Evolutionary conservation across 2,797 vertebrate species (phyloP).

Genomic region (Craterocephalus amniculus): DNA sequence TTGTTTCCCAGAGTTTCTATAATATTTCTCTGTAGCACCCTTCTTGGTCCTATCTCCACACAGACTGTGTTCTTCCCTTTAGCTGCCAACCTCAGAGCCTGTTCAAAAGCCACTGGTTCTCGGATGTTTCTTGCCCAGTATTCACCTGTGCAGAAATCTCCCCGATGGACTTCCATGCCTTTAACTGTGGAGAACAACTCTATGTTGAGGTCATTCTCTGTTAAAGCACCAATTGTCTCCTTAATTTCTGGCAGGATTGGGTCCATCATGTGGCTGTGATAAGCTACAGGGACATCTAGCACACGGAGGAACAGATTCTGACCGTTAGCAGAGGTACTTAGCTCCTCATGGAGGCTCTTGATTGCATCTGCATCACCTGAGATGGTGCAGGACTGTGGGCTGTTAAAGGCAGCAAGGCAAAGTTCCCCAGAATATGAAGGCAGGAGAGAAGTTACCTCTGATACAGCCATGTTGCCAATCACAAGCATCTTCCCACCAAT

Average conservation of each 20-base stretch:
- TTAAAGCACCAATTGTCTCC: slow-evolving; percentile 74
- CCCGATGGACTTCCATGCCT: slow-evolving; percentile 70
- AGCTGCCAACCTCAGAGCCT: slow-evolving; percentile 76
- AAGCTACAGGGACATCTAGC: slow-evolving; percentile 85
- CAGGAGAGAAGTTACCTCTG: slow-evolving; percentile 79
- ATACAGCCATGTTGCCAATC: slow-evolving; percentile 84
- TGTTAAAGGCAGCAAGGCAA: slow-evolving; percentile 87
- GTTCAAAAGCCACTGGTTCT: slow-evolving; percentile 84
- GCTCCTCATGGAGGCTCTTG: slow-evolving; percentile 65
- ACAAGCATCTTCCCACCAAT: slow-evolving; percentile 88
- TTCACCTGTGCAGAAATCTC: slow-evolving; percentile 83
- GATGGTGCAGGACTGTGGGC: slow-evolving; percentile 86
- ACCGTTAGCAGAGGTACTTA: slow-evolving; percentile 69
- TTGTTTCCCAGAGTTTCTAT: slow-evolving; percentile 82
- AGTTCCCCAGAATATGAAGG: slow-evolving; percentile 73
- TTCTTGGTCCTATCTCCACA: slow-evolving; percentile 88
- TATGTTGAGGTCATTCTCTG: slow-evolving; percentile 62
- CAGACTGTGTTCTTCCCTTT: slow-evolving; percentile 79
- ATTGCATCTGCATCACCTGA: slow-evolving; percentile 84
- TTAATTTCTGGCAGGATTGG: slow-evolving; percentile 79
- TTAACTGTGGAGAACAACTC: slow-evolving; percentile 89
- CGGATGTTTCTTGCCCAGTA: slow-evolving; percentile 88
- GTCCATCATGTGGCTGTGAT: slow-evolving; percentile 91
- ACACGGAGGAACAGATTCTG: slow-evolving; percentile 85
- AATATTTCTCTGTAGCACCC: slow-evolving; percentile 84